Evolutionary conservation across 1,140 invertebrate genomes (phyloP).

Genomic region (Drosophila sucinea): DNA sequence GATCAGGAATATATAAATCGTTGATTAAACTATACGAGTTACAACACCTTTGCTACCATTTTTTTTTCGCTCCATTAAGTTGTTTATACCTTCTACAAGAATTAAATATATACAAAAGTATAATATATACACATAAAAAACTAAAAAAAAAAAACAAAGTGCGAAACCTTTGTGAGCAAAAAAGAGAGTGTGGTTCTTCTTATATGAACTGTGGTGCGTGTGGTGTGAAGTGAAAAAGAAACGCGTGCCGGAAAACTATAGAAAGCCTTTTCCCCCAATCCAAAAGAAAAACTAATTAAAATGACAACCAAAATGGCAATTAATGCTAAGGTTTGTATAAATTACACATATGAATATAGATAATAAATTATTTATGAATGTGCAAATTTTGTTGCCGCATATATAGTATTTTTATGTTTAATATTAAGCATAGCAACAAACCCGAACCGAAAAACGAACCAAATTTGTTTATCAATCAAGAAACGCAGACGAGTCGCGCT

Average conservation of each 20-base stretch:
- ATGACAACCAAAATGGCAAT: constrained; percentile 81
- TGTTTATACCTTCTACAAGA: background rate
- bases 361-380: background rate
- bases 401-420: constrained; percentile 11
- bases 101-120: constrained; percentile 4
- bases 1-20: constrained; percentile 30
- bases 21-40: constrained; percentile 4
- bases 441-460: constrained; percentile 28
- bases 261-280: background rate
- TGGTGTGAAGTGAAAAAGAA: background rate
- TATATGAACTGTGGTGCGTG: background rate
- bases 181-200: background rate
- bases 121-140: background rate
- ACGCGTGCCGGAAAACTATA: constrained; percentile 2
- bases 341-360: background rate
- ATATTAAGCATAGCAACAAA: constrained; percentile 41
- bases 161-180: background rate
- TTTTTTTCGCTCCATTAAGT: constrained; percentile 26
- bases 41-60: constrained; percentile 12
- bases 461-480: constrained; percentile 1
- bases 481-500: background rate
- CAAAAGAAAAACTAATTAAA: constrained; percentile 13
- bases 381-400: constrained; percentile 4
- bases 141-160: background rate
- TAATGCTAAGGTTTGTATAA: constrained; percentile 73